Evolutionary conservation across 2,113 vertebrate species (phyloP), one percentile per base, ranked within the genome.

Genomic region (Merops nubicus): DNA sequence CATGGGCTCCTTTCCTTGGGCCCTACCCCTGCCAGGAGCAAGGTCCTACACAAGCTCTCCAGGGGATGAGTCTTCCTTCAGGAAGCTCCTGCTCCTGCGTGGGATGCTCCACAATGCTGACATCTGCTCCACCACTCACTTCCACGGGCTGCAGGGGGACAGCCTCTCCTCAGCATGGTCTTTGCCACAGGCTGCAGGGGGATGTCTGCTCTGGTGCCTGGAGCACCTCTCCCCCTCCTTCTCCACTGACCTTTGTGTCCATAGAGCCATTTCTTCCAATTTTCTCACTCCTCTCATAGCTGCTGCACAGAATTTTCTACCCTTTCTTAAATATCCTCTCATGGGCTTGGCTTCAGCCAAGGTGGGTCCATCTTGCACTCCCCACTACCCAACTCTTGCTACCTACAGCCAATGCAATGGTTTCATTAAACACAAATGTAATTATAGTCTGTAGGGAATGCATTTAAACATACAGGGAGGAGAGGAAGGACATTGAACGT

Each of bases 1-100:
- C 0, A 0, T 48, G 47, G 15, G 2, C 4, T 83, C 5, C 40
- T 56, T 31, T 77, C 23, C n/a, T 33, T 0, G 2, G n/a, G 6
- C 4, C 12, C 1, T 16, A 29, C 3, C 29, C 11, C 31, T 60
- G 28, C 15, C 51, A 51, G 1, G 1, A 47, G 11, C 22, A 33
- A 67, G 8, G 5, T 75, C 9, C 28, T 51, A 14, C 1, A 0
- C 12, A 8, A 25, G 25, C 7, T 34, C 2, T 19, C 34, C 7
- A 8, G 1, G 7, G 5, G 20, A n/a, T n/a, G n/a, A n/a, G n/a
- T n/a, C 16, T 65, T 82, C 38, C 59, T 63, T 69, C 21, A 69
- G 34, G 34, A 50, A 38, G 28, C 11, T 43, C 20, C 25, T 64
- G 6, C 17, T 57, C 10, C 2, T 4, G 2, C 1, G 3, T 17